phyloP scores from a whole-genome alignment of 2,888 invertebrate genomes.

The Cosmopolites sordidus region DNA sequence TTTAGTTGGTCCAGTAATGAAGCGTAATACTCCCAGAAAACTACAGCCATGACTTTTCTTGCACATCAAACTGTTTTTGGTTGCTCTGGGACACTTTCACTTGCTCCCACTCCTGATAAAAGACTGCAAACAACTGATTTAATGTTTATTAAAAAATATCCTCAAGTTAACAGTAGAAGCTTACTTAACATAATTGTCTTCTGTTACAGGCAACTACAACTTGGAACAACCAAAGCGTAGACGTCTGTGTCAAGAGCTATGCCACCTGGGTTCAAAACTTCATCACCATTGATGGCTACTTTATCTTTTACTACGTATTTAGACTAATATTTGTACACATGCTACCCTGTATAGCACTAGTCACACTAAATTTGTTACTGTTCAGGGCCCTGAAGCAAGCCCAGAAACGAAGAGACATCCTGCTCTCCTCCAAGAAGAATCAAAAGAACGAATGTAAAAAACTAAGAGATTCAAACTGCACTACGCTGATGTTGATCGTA shows the following conservation, averaged over 20 bases:
- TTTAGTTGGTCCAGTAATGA: too few relatives aligned
- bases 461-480: slow-evolving; percentile 75
- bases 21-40: too few relatives aligned
- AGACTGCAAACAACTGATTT: too few relatives aligned
- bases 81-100: too few relatives aligned
- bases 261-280: slow-evolving; percentile 68
- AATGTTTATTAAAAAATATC: too few relatives aligned
- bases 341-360: slow-evolving; percentile 82
- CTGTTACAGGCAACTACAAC: slow-evolving; percentile 55
- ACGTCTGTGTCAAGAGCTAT: slow-evolving; percentile 61
- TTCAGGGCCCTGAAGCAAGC: slow-evolving; percentile 83
- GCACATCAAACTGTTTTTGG: too few relatives aligned
- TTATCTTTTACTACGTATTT: slow-evolving; percentile 76
- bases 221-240: slow-evolving; percentile 66
- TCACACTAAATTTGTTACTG: slow-evolving; percentile 81
- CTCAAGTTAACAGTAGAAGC: too few relatives aligned
- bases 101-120: too few relatives aligned
- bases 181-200: slow-evolving; percentile 8
- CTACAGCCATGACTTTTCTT: too few relatives aligned
- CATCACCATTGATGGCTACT: slow-evolving; percentile 71
- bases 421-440: slow-evolving; percentile 44
- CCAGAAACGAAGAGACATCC: slow-evolving; percentile 52
- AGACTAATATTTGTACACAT: slow-evolving; percentile 89
- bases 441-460: slow-evolving; percentile 74
- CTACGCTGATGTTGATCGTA: slow-evolving; percentile 82